Base-by-base conservation (phyloP, 2,888 invertebrate genomes). In the Atherix ibis region DNA sequence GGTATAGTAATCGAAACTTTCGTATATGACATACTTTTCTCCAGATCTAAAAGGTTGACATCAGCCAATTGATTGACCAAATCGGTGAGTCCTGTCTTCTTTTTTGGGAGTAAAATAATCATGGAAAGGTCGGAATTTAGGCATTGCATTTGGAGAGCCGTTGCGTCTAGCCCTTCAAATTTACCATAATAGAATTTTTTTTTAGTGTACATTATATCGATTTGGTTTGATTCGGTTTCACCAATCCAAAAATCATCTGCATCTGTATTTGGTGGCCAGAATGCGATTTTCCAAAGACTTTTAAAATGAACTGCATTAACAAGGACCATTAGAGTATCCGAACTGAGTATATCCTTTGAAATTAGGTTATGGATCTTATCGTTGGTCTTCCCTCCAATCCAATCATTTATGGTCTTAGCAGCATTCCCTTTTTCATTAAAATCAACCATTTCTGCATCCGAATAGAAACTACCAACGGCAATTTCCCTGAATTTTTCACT, bases 261-360 rank as follows among this genome's bases (percentile, higher is more conserved):
- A 12, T 40, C 44, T 0, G 88, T 89, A 3, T 45, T 19, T 0
- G 49, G 46, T 1, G 63, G 49, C 16, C 75, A 52, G 49, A 91
- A 92, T 45, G 73, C 66, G 18, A 66, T 53, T 28, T 63, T 55
- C 85, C 88, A 89, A 24, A 68, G 64, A 3, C 79, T 81, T 62
- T 87, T 87, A 61, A 89, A 89, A 53, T 87, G 84, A 12, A 89
- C 69, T 1, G 87, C 87, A 53, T 87, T 89, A 3, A 85, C 70
- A 4, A 89, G 66, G 3, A 88, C 74, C 37, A 84, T 56, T 32
- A 73, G 65, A 2, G 82, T 81, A 1, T 59, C 49, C 0, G 34
- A 31, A 48, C 62, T 48, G 2, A 85, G 51, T 46, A 66, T 63
- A 42, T 65, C 72, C 2, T 70, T 12, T 2, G 66, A 53, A 31